These are phyloP conservation scores for Heliconius hortense DNA, from an alignment of 2,888 invertebrate species.

Conservation along the genomic window DNA sequence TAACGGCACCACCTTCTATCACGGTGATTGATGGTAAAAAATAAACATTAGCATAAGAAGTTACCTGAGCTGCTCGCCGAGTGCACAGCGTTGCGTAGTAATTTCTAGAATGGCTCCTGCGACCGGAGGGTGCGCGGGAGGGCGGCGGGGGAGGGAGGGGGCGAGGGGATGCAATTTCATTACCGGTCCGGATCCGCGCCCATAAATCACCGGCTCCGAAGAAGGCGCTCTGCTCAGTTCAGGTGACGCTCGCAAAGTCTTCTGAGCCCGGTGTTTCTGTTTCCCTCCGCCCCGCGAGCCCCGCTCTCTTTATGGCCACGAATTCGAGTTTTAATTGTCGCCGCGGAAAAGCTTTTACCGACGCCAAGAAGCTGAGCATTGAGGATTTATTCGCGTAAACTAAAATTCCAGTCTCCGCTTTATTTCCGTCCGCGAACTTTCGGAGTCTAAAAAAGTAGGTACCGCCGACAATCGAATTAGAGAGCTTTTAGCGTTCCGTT, in stretches of 20 bases:
- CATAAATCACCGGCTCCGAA: constrained; percentile 83
- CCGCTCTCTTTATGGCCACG: constrained; percentile 76
- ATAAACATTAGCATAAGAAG: constrained; percentile 66
- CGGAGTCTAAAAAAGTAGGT: constrained; percentile 66
- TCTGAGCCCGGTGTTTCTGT: constrained; percentile 74
- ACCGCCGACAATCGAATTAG: constrained; percentile 78
- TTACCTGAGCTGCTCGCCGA: constrained; percentile 51
- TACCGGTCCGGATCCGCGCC: constrained; percentile 81
- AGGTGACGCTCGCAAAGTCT: constrained; percentile 79
- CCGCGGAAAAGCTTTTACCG: constrained; percentile 58
- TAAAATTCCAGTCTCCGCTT: constrained; percentile 44
- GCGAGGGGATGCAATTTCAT: constrained; percentile 81
- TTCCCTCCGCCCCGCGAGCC: constrained; percentile 68
- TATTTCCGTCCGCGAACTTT: constrained; percentile 53
- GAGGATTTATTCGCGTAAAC: constrained; percentile 46
- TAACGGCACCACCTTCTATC: constrained; percentile 44
- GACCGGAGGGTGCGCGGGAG: constrained; percentile 53
- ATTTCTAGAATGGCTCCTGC: constrained; percentile 78
- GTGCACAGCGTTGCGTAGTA: constrained; percentile 78
- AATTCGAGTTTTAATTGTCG: constrained; percentile 74
- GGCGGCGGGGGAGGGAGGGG: constrained; percentile 66
- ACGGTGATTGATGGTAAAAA: constrained; percentile 59
- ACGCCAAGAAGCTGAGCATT: constrained; percentile 51
- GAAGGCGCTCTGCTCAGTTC: constrained; percentile 79
- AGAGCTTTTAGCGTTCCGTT: constrained; percentile 79